Conservation (phyloP, 2,113 vertebrate genomes). For the Petroica traversi region DNA sequence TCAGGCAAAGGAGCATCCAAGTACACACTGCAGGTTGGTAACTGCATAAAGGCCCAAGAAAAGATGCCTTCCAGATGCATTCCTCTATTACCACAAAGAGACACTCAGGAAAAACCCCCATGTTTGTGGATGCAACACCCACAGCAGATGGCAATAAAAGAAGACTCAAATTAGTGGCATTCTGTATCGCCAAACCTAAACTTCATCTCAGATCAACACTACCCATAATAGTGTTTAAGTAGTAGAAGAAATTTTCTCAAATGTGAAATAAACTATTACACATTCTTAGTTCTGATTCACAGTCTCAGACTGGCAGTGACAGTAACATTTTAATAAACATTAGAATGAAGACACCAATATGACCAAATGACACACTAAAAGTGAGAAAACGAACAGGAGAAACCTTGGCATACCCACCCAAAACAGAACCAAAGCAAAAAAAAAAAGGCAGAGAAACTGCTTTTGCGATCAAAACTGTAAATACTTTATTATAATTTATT, state of each 20-base stretch:
- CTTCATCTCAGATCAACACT: conserved; percentile 56
- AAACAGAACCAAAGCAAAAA: conserved; percentile 57
- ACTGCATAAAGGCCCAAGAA: background rate
- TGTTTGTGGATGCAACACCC: conserved; percentile 21
- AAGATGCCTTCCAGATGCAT: conserved; percentile 1
- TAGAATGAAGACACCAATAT: conserved; percentile 63
- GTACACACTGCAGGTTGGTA: background rate
- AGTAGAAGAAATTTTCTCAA: conserved; percentile 56
- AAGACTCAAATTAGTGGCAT: conserved; percentile 53
- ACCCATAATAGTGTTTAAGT: conserved; percentile 52
- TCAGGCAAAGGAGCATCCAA: background rate
- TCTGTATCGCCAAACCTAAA: conserved; percentile 50
- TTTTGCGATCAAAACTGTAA: conserved; percentile 53
- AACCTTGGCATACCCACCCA: conserved; percentile 54
- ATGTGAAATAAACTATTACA: conserved; percentile 71
- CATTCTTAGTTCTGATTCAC: conserved; percentile 63
- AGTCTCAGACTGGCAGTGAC: conserved; percentile 60
- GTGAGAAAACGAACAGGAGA: conserved; percentile 63
- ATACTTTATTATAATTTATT: conserved; percentile 64
- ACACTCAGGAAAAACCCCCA: background rate
- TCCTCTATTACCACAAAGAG: background rate
- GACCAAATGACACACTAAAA: conserved; percentile 66
- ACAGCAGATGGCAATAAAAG: conserved; percentile 51
- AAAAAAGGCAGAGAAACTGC: conserved; percentile 48
- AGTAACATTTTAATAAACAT: conserved; percentile 69